These are phyloP conservation scores for Brachycybe producta DNA, from an alignment of 2,888 invertebrate species.

Conservation along the genomic window DNA sequence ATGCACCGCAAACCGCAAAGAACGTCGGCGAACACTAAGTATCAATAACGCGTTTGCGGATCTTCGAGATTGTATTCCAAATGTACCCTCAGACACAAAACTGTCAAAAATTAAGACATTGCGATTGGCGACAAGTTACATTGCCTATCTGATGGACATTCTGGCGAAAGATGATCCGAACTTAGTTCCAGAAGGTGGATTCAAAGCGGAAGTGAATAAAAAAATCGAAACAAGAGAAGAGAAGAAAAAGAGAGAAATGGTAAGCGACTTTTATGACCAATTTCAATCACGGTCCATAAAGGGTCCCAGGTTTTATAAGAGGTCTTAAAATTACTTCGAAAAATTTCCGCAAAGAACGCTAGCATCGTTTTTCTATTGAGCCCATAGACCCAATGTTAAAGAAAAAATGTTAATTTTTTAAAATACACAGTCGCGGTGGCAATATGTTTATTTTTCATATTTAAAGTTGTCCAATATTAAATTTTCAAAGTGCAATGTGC, in stretches of 20 bases:
- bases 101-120: conserved; percentile 89
- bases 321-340: too few relatives aligned
- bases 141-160: conserved; percentile 79
- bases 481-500: too few relatives aligned
- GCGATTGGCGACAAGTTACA: conserved; percentile 80
- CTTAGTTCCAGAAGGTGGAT: conserved; percentile 50
- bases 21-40: conserved; percentile 75
- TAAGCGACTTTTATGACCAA: conserved; percentile 14
- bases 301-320: too few relatives aligned
- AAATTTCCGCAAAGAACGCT: too few relatives aligned
- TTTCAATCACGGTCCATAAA: too few relatives aligned
- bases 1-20: conserved; percentile 88
- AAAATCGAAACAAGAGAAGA: conserved; percentile 29
- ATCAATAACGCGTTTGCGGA: conserved; percentile 92
- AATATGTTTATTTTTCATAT: too few relatives aligned
- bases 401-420: too few relatives aligned
- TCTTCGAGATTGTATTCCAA: conserved; percentile 84
- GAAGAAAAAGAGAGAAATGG: conserved; percentile 23
- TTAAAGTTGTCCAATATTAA: too few relatives aligned
- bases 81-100: conserved; percentile 91
- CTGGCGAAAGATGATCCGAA: conserved; percentile 62
- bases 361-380: too few relatives aligned
- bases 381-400: too few relatives aligned
- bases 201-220: conserved; percentile 64
- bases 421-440: too few relatives aligned